Base-by-base conservation (phyloP, 1,140 invertebrate species). In the Scaptomyza montana region DNA sequence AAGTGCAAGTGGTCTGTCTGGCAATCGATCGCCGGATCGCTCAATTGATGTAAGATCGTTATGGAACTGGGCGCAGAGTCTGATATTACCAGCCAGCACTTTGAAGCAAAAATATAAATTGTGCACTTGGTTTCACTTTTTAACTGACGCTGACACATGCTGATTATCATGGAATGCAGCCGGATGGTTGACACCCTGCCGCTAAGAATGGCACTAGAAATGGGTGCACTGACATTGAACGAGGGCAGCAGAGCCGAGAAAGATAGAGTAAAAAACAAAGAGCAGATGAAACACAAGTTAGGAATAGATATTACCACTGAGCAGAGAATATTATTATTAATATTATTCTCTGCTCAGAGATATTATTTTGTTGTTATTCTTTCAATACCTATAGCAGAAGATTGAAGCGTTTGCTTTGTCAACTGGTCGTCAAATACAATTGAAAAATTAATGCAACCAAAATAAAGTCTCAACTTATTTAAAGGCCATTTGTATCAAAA, bases 1-100 rank as follows among this genome's bases (percentile, higher is more conserved):
- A 87, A 87, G 84, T 87, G 84, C 84, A 87, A 87, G 84, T 87
- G 78, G 76, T 67, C 46, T 75, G 72, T 67, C 46, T 45, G 63
- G 46, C 54, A 16, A 72, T 70, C 64, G 72, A 72, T 76, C 65
- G 65, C 28, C 13, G 47, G 30, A 69, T 55, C 59, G 28, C 28
- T 36, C 39, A 59, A 82, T 79, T 80, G 82, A 82, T 78, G 76
- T 89, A 89, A 87, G 72, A 81, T 50, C 51, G 71, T 76, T 70
- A 80, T 66, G 73, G 68, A 75, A 61, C 49, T 55, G 33, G 28
- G 43, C 45, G 51, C 12, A n/a, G n/a, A 43, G 3, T 36, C 57
- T 36, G 28, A 33, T 47, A 59, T 51, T 5, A 63, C 5, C 30
- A 69, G 33, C 33, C 33, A 43, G 39, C 39, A 61, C 16, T 19